These are phyloP conservation scores for Megamerina dolium DNA, from an alignment of 2,888 invertebrate genomes.

Conservation along the genomic window DNA sequence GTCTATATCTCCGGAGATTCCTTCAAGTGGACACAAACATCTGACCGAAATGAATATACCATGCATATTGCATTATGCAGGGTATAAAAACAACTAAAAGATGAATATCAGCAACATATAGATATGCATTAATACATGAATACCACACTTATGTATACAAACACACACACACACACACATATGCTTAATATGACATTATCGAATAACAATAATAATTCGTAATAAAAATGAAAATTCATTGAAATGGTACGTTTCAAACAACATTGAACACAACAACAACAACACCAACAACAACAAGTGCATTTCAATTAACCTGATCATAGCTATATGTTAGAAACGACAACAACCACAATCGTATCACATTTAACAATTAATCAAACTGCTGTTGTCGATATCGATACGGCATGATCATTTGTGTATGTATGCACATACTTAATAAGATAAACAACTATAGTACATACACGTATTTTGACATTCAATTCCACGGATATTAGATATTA, in stretches of 20 bases:
- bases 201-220: neutral
- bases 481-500: conserved; percentile 47
- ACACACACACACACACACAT: neutral
- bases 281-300: conserved; percentile 15
- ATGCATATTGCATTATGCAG: too few relatives aligned
- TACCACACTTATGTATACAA: conserved; percentile 6
- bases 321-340: neutral
- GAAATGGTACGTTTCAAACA: conserved; percentile 15
- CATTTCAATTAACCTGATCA: conserved; percentile 20
- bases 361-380: conserved; percentile 19
- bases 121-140: neutral
- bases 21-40: too few relatives aligned
- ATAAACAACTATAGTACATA: too few relatives aligned
- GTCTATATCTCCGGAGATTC: too few relatives aligned
- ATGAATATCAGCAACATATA: too few relatives aligned
- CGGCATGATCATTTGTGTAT: too few relatives aligned
- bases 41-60: too few relatives aligned
- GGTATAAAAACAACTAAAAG: too few relatives aligned
- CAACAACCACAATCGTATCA: conserved; percentile 3
- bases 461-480: conserved; percentile 47
- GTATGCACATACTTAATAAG: too few relatives aligned
- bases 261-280: too few relatives aligned
- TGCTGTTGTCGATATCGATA: conserved; percentile 4
- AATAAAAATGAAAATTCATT: conserved; percentile 15
- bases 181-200: too few relatives aligned